A percentile compares a stretch with the other conserved stretches of the same genome.
Evolutionary conservation across 2,113 vertebrate genomes (phyloP).

Genomic region (Dermatemys mawii): DNA sequence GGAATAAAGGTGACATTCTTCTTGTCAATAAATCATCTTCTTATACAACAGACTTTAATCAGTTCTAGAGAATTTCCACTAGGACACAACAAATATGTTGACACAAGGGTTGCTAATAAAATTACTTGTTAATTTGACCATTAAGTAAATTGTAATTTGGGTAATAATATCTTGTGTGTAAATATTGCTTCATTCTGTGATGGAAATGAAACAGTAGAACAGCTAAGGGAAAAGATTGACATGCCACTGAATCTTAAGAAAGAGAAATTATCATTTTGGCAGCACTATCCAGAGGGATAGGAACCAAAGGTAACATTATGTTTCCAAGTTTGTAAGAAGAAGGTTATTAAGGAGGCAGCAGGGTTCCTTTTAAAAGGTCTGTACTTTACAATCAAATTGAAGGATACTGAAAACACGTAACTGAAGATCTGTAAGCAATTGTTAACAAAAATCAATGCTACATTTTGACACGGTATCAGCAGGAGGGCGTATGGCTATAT

Average conservation of each 20-base stretch:
- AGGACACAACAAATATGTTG: slow-evolving; percentile 30
- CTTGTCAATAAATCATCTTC: slow-evolving; percentile 55
- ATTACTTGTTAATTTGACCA: slow-evolving; percentile 42
- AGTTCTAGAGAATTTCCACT: slow-evolving; percentile 54
- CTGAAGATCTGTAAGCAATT: neutral
- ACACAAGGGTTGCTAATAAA: slow-evolving; percentile 37
- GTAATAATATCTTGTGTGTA: slow-evolving; percentile 45
- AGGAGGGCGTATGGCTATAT: neutral
- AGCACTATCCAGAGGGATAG: slow-evolving; percentile 12
- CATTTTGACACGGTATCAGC: neutral
- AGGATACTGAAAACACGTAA: neutral
- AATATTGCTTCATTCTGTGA: slow-evolving; percentile 31
- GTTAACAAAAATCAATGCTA: slow-evolving; percentile 9
- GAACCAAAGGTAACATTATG: slow-evolving; percentile 36
- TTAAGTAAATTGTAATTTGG: slow-evolving; percentile 64
- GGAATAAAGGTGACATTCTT: slow-evolving; percentile 68
- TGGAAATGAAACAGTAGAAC: slow-evolving; percentile 22
- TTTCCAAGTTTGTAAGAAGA: slow-evolving; percentile 38
- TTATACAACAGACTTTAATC: slow-evolving; percentile 67
- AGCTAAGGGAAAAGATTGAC: neutral
- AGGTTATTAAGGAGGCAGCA: slow-evolving; percentile 19
- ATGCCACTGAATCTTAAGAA: neutral
- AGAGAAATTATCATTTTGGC: slow-evolving; percentile 20
- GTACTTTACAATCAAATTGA: neutral
- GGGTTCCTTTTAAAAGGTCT: neutral